These are phyloP conservation scores for Coilia nasus DNA, from an alignment of 2,797 vertebrate genomes.

Conservation along the genomic window DNA sequence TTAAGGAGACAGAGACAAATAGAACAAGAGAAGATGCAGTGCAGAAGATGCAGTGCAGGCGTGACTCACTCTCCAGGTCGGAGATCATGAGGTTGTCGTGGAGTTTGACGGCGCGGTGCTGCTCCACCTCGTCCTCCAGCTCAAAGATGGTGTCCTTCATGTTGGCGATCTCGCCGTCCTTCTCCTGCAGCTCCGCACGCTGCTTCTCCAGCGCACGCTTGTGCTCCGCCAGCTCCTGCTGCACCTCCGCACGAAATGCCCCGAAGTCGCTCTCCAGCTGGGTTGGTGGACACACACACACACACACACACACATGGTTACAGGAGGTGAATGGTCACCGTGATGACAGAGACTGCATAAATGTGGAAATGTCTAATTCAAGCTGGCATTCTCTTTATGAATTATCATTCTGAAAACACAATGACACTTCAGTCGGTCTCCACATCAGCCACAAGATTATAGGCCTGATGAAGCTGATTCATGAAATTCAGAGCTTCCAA, in stretches of 20 bases:
- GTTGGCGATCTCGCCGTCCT: constrained; percentile 81
- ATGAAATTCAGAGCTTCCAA: too few relatives aligned
- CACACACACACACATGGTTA: not conserved
- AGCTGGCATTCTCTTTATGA: too few relatives aligned
- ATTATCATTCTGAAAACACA: too few relatives aligned
- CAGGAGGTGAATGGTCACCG: not conserved
- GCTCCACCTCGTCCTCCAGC: constrained; percentile 87
- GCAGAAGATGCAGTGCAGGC: too few relatives aligned
- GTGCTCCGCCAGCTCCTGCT: constrained; percentile 82
- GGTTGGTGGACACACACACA: not conserved
- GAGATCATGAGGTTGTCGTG: constrained; percentile 88
- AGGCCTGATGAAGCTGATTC: too few relatives aligned
- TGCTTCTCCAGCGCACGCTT: constrained; percentile 79
- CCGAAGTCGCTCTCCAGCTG: constrained; percentile 83
- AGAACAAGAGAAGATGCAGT: too few relatives aligned
- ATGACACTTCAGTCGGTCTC: too few relatives aligned
- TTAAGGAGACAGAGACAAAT: not conserved
- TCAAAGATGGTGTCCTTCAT: constrained; percentile 91
- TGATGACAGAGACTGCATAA: too few relatives aligned
- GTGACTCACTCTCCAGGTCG: constrained; percentile 83
- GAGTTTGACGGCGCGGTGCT: constrained; percentile 86
- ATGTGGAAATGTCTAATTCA: too few relatives aligned
- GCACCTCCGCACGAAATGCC: constrained; percentile 81
- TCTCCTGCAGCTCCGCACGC: constrained; percentile 80
- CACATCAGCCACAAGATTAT: too few relatives aligned